These are phyloP conservation scores for Chloroclysta siterata DNA, from an alignment of 2,888 invertebrate species.

Conservation along the genomic window DNA sequence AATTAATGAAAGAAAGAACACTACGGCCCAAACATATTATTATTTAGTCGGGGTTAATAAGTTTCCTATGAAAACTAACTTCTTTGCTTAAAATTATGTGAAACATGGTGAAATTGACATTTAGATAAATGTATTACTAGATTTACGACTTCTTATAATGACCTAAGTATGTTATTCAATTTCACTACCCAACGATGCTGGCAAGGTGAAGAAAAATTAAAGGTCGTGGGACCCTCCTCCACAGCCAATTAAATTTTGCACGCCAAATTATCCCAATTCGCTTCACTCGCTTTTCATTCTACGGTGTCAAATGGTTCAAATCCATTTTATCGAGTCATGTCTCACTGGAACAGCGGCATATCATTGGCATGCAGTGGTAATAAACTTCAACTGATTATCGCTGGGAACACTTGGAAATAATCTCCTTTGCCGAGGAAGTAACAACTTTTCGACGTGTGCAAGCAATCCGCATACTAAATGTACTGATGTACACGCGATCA, in stretches of 20 bases:
- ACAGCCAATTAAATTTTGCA: constrained; percentile 49
- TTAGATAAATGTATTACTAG: neutral
- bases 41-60: neutral
- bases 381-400: constrained; percentile 41
- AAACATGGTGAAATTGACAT: constrained; percentile 19
- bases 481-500: constrained; percentile 1
- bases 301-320: constrained; percentile 30
- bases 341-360: constrained; percentile 29
- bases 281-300: constrained; percentile 44
- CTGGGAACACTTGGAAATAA: constrained; percentile 14
- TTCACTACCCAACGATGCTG: constrained; percentile 16
- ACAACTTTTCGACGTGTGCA: constrained; percentile 3
- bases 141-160: constrained; percentile 1
- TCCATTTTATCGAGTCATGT: constrained; percentile 5
- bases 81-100: constrained; percentile 14
- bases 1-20: too few species aligned
- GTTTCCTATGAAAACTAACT: neutral
- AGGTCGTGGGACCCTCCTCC: constrained; percentile 45
- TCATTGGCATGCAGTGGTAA: constrained; percentile 44
- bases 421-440: constrained; percentile 19
- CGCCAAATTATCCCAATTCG: constrained; percentile 48
- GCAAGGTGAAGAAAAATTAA: constrained; percentile 3
- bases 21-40: too few species aligned
- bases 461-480: constrained; percentile 3
- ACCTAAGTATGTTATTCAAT: constrained; percentile 17